These are phyloP conservation scores for Ptilorrhoa leucosticta DNA, from an alignment of 2,113 vertebrate species.

Conservation along the genomic window DNA sequence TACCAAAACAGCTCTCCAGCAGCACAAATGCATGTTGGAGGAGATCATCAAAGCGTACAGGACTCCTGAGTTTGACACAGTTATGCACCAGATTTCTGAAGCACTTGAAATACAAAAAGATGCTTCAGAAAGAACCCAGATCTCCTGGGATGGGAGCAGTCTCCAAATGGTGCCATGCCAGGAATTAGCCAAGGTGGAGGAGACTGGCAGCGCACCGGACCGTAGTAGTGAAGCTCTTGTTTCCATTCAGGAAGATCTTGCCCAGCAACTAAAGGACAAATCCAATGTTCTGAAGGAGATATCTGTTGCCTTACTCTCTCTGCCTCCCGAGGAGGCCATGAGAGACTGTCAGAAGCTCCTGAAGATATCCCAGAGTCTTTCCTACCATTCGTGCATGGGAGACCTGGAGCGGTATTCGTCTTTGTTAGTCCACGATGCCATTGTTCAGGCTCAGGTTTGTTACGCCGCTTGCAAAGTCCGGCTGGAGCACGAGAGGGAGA, in stretches of 20 bases:
- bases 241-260: slow-evolving; percentile 80
- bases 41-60: slow-evolving; percentile 77
- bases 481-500: slow-evolving; percentile 79
- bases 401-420: slow-evolving; percentile 74
- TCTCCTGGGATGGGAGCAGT: slow-evolving; percentile 57
- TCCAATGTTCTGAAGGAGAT: slow-evolving; percentile 80
- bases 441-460: slow-evolving; percentile 89
- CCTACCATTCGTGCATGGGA: slow-evolving; percentile 63
- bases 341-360: slow-evolving; percentile 73
- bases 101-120: slow-evolving; percentile 62
- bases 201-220: slow-evolving; percentile 41
- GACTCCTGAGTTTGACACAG: slow-evolving; percentile 75
- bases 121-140: slow-evolving; percentile 30
- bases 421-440: slow-evolving; percentile 85
- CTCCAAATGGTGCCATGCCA: slow-evolving; percentile 71
- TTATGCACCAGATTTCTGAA: slow-evolving; percentile 78
- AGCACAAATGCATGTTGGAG: slow-evolving; percentile 80
- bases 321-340: slow-evolving; percentile 59
- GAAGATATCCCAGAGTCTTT: slow-evolving; percentile 71
- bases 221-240: slow-evolving; percentile 66
- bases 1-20: slow-evolving; percentile 77
- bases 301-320: slow-evolving; percentile 77
- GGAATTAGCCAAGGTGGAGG: slow-evolving; percentile 70
- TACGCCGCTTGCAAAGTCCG: slow-evolving; percentile 85
- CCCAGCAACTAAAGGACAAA: slow-evolving; percentile 84